These are phyloP conservation scores for Chalcosyrphus nemorum DNA, from an alignment of 2,888 invertebrate species.

Conservation along the genomic window DNA sequence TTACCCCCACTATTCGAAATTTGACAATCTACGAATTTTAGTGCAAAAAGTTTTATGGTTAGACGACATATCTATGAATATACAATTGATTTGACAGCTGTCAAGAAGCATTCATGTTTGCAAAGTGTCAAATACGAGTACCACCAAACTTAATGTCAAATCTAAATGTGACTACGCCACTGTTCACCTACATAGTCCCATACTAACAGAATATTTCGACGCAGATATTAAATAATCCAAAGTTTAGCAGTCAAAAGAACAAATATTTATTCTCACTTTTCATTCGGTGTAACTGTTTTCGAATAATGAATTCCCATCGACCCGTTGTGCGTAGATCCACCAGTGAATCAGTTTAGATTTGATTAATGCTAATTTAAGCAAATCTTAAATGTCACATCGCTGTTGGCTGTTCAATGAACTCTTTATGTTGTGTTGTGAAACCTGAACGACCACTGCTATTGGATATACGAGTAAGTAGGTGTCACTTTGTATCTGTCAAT, in stretches of 20 bases:
- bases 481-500: neutral
- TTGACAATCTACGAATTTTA: no score
- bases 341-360: neutral
- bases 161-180: no score
- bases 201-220: neutral
- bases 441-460: neutral
- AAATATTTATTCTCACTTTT: slow-evolving; percentile 17
- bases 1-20: no score
- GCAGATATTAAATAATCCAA: neutral
- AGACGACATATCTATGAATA: no score
- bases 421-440: slow-evolving; percentile 7
- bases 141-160: no score
- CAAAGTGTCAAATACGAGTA: no score
- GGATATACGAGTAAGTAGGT: neutral
- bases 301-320: neutral
- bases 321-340: neutral
- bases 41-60: no score
- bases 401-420: slow-evolving; percentile 41
- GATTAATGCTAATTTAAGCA: slow-evolving; percentile 23
- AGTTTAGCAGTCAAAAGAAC: neutral
- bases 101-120: no score
- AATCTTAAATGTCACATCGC: neutral
- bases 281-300: slow-evolving; percentile 31
- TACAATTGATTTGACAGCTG: no score
- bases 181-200: no score